Percentiles rank a stretch among this genome's conserved stretches.
phyloP scores from a whole-genome alignment of 2,797 vertebrate genomes.

The Dipus sagitta region DNA sequence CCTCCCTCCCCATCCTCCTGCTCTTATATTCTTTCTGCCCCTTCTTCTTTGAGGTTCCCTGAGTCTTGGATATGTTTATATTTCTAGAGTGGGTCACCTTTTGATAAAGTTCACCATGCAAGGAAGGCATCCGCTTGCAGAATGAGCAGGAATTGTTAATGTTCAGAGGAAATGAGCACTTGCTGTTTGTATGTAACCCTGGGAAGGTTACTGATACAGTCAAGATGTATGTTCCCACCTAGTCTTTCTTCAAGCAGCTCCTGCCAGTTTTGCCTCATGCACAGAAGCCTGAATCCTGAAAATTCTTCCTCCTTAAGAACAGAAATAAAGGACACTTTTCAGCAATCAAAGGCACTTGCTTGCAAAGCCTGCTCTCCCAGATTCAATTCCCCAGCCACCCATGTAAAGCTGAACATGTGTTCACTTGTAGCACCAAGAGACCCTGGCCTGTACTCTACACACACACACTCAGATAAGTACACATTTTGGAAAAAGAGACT shows the following conservation, averaged over 20 bases:
- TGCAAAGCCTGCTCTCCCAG: too few species aligned
- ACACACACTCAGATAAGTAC: too few species aligned
- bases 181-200: background rate
- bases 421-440: too few species aligned
- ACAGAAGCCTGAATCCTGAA: background rate
- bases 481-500: background rate
- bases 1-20: too few species aligned
- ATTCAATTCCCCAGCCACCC: too few species aligned
- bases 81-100: background rate
- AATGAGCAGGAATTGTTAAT: background rate
- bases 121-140: background rate
- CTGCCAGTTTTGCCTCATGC: background rate
- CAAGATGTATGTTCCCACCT: background rate
- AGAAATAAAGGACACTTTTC: background rate
- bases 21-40: too few species aligned
- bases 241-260: background rate
- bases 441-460: too few species aligned
- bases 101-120: background rate
- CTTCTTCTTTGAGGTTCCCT: too few species aligned
- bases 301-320: background rate
- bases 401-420: too few species aligned
- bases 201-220: background rate
- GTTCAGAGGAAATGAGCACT: background rate
- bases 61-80: background rate
- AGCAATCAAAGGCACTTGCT: too few species aligned